phyloP scores from a whole-genome alignment of 2,797 vertebrate genomes.

The Bryconaethiops microstoma region DNA sequence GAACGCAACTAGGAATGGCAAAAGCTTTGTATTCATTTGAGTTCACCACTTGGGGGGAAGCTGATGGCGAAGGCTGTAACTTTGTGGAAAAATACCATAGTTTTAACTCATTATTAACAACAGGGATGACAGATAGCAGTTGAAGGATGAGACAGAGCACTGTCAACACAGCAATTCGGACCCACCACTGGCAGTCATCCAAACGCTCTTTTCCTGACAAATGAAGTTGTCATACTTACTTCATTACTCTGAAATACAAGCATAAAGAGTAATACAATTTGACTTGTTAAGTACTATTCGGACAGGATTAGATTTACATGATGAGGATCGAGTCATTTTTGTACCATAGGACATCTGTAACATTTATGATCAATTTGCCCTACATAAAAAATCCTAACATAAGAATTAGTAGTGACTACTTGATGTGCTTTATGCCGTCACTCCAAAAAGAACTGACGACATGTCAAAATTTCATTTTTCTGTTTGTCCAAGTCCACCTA shows the following conservation, averaged over 20 bases:
- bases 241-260: conserved; percentile 52
- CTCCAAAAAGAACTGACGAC: no score
- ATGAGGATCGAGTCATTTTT: no score
- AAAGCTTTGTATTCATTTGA: background rate
- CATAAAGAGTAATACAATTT: conserved; percentile 30
- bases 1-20: background rate
- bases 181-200: conserved; percentile 60
- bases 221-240: conserved; percentile 57
- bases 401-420: no score
- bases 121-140: conserved; percentile 37
- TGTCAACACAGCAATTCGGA: conserved; percentile 28
- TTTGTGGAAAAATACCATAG: conserved; percentile 30
- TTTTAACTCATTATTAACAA: conserved; percentile 36
- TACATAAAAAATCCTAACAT: no score
- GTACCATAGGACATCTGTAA: no score
- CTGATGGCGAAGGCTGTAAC: background rate
- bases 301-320: no score
- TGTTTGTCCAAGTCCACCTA: no score
- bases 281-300: background rate
- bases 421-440: no score
- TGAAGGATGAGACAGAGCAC: conserved; percentile 25
- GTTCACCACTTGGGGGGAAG: conserved; percentile 2
- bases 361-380: no score
- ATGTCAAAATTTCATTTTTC: no score
- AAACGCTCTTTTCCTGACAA: conserved; percentile 59